Conservation (phyloP, 2,888 invertebrate genomes). For the Pheosia tremula region DNA sequence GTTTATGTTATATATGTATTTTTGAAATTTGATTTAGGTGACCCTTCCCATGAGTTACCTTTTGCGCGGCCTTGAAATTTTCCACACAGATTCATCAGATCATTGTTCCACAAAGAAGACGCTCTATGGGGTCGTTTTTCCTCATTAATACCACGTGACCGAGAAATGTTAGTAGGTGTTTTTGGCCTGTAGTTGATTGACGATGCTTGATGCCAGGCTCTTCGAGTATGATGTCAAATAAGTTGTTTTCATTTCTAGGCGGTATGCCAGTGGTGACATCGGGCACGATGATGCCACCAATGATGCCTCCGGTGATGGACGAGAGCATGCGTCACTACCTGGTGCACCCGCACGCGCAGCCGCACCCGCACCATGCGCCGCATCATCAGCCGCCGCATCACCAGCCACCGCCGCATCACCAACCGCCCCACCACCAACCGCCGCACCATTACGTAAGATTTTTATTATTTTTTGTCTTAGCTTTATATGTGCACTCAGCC, state of each 20-base stretch:
- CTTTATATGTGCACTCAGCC: too few relatives aligned
- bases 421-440: slow-evolving; percentile 85
- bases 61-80: too few relatives aligned
- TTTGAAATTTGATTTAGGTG: too few relatives aligned
- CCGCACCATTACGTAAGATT: slow-evolving; percentile 88
- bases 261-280: slow-evolving; percentile 96
- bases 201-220: too few relatives aligned
- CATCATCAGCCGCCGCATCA: slow-evolving; percentile 82
- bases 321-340: slow-evolving; percentile 96
- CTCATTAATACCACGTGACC: too few relatives aligned
- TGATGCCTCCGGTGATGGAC: slow-evolving; percentile 96
- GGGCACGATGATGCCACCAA: slow-evolving; percentile 87
- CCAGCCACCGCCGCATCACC: slow-evolving; percentile 90
- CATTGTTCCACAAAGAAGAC: too few relatives aligned
- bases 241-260: slow-evolving; percentile 52
- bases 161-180: too few relatives aligned
- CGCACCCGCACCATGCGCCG: slow-evolving; percentile 80
- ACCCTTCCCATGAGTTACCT: too few relatives aligned
- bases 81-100: too few relatives aligned
- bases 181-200: too few relatives aligned
- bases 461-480: background rate
- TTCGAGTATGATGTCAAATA: background rate
- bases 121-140: too few relatives aligned
- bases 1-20: too few relatives aligned
- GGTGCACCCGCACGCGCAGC: slow-evolving; percentile 82